Percentiles rank a stretch among this genome's conserved stretches.
Evolutionary conservation across 2,797 vertebrate genomes (phyloP).

Genomic region (Tarsius wallacei): DNA sequence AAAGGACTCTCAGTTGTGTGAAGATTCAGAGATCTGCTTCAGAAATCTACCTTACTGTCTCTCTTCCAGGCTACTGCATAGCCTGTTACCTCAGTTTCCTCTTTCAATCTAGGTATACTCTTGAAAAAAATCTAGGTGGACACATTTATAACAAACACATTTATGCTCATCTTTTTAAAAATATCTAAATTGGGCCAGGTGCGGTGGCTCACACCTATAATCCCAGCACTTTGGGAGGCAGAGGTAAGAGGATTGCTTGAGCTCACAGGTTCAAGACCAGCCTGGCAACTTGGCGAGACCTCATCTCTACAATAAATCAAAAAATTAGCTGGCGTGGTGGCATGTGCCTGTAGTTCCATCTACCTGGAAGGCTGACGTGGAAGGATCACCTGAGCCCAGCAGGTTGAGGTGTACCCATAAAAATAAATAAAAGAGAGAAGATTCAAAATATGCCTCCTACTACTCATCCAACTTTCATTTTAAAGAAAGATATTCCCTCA

Average conservation of each 20-base stretch:
- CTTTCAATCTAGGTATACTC: neutral
- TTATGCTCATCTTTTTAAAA: neutral
- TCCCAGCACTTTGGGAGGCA: too few relatives aligned
- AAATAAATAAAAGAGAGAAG: neutral
- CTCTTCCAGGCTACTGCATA: neutral
- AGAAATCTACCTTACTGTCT: neutral
- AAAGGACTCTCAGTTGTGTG: neutral
- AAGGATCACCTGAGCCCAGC: too few relatives aligned
- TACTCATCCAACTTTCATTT: neutral
- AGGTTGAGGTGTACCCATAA: neutral
- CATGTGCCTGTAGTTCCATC: too few relatives aligned
- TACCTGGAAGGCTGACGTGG: too few relatives aligned
- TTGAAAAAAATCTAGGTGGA: neutral
- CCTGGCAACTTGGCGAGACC: too few relatives aligned
- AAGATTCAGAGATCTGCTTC: neutral
- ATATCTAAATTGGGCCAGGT: too few relatives aligned
- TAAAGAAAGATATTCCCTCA: neutral
- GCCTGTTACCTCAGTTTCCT: neutral
- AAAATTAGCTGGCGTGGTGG: too few relatives aligned
- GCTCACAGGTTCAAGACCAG: too few relatives aligned
- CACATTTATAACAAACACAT: neutral
- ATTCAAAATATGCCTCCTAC: neutral
- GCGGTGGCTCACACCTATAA: too few relatives aligned
- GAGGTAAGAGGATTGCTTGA: too few relatives aligned
- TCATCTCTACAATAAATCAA: too few relatives aligned